Evolutionary conservation across 2,113 vertebrate species (phyloP).

Genomic region (Lepisosteus oculatus): DNA sequence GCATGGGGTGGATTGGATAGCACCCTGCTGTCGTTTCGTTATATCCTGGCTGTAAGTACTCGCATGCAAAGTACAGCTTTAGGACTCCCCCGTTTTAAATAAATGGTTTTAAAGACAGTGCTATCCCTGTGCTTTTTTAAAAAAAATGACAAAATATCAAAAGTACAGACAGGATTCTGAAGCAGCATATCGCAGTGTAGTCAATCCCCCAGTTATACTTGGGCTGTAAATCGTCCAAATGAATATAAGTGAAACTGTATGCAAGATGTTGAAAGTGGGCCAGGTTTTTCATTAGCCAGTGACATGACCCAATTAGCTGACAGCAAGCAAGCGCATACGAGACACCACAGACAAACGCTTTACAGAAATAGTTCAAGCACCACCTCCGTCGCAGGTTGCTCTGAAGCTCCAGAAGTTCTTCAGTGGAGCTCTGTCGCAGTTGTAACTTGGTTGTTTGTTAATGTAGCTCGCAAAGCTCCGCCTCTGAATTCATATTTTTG

Average conservation of each 20-base stretch:
- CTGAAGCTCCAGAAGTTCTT: neutral
- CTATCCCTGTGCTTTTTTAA: too few relatives aligned
- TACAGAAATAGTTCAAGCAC: neutral
- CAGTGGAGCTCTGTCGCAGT: neutral
- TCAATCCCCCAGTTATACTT: too few relatives aligned
- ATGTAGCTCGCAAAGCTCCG: neutral
- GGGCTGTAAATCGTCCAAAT: too few relatives aligned
- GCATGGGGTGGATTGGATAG: slow-evolving; percentile 47
- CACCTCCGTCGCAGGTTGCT: neutral
- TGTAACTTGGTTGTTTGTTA: neutral
- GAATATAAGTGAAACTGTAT: too few relatives aligned
- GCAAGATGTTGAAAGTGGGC: neutral
- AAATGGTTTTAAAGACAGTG: too few relatives aligned
- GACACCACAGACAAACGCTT: neutral
- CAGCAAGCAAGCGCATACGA: slow-evolving; percentile 2
- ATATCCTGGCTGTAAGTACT: too few relatives aligned
- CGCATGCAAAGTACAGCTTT: too few relatives aligned
- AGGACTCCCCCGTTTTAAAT: too few relatives aligned
- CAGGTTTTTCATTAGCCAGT: neutral
- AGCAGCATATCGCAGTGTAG: too few relatives aligned
- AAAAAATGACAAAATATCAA: too few relatives aligned
- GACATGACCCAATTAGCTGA: slow-evolving; percentile 11
- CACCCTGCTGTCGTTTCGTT: neutral
- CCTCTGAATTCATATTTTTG: slow-evolving; percentile 7
- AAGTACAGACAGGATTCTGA: too few relatives aligned